These are phyloP conservation scores for Orthonychiurus folsomi DNA, from an alignment of 2,888 invertebrate genomes.

Conservation along the genomic window DNA sequence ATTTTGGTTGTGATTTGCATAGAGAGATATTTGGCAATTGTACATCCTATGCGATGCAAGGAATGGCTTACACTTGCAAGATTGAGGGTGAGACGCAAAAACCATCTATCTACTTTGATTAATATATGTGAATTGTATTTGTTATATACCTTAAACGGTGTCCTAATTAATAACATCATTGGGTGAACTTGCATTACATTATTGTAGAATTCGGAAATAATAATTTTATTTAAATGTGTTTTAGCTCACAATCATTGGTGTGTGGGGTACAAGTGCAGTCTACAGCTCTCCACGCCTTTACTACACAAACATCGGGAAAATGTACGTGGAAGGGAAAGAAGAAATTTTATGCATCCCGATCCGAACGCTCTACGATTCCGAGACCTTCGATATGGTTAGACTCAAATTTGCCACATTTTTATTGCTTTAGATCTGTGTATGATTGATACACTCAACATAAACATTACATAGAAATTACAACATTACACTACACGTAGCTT, in stretches of 20 bases:
- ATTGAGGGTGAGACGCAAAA: constrained; percentile 62
- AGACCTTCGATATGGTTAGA: constrained; percentile 66
- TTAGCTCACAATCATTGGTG: constrained; percentile 64
- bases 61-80: constrained; percentile 68
- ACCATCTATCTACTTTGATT: too few relatives aligned
- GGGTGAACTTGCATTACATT: too few relatives aligned
- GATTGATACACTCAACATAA: too few relatives aligned
- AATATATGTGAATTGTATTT: too few relatives aligned
- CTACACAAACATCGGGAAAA: constrained; percentile 65
- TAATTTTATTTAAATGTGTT: background rate
- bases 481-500: too few relatives aligned
- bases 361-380: constrained; percentile 66
- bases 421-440: too few relatives aligned
- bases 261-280: constrained; percentile 72
- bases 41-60: constrained; percentile 73
- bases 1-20: constrained; percentile 80
- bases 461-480: too few relatives aligned
- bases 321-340: constrained; percentile 45
- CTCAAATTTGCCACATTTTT: too few relatives aligned
- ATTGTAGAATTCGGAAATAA: too few relatives aligned
- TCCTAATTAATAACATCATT: background rate
- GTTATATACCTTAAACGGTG: too few relatives aligned
- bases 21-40: constrained; percentile 77
- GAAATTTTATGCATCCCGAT: constrained; percentile 67
- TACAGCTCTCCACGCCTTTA: constrained; percentile 77